Evolutionary conservation across 2,113 vertebrate genomes (phyloP), one percentile per base, ranked within the genome.

Genomic region (Antigone vipio): DNA sequence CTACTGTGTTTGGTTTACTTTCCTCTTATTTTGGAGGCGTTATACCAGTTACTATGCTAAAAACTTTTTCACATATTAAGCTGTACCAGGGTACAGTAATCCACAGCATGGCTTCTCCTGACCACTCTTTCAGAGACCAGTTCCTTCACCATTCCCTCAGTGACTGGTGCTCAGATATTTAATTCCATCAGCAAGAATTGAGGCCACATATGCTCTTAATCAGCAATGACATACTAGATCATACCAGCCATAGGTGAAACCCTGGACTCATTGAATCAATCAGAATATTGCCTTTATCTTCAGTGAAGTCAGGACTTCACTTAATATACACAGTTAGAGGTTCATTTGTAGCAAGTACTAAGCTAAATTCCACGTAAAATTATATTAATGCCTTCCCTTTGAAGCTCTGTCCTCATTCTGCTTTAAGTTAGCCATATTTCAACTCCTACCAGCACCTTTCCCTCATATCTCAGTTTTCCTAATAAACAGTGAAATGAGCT

Each of bases 241-340:
- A 71, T 45, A 88, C 52, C 59, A 95, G 90, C 50, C 79, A 93
- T 35, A 95, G 92, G 96, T 92, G 92, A 96, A 94, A 96, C 38
- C 47, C 59, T 74, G 78, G 85, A 50, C 55, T 80, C 47, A 80
- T 15, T 74, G 88, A 93, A 93, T 95, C 92, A 95, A 94, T 96
- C 90, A 93, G 55, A 93, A 80, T 59, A 63, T 34, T 45, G 67
- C 44, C 71, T 85, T 88, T 94, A 96, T 88, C 91, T 80, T 90
- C 95, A 92, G 16, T 60, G 50, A 95, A 94, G 60, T 83, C 85
- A 89, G 56, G 75, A 77, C 56, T 96, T 86, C 72, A 90, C 79
- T 96, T 92, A 93, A 89, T 96, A 91, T 49, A 88, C 52, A 66
- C 55, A 79, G 85, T 72, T 78, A 95, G 74, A 95, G 22, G 74